Percentiles rank a stretch among this genome's conserved stretches.
Conservation (phyloP, 1,140 invertebrate genomes). For the Drosophila azteca region DNA sequence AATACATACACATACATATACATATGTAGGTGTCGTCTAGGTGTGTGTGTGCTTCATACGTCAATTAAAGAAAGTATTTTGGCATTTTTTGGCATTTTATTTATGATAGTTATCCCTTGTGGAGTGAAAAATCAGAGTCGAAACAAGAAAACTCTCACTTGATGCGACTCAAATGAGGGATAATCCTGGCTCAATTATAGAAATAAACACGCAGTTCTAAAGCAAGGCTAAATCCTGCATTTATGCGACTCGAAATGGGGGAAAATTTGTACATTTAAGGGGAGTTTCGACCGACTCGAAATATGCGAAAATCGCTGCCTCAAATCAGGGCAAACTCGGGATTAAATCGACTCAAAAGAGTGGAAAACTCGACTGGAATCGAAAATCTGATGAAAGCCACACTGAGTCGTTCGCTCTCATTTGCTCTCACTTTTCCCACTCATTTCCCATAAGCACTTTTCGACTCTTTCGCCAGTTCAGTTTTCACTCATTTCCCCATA, state of each 20-base stretch:
- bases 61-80: slow-evolving; percentile 59
- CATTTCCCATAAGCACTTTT: neutral
- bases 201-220: too few relatives aligned
- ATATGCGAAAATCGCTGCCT: too few relatives aligned
- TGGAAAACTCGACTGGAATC: too few relatives aligned
- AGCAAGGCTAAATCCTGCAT: neutral
- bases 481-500: slow-evolving; percentile 13
- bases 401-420: neutral
- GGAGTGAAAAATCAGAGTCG: neutral
- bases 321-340: too few relatives aligned
- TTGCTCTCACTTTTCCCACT: neutral
- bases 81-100: slow-evolving; percentile 37
- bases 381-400: too few relatives aligned
- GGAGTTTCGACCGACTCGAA: too few relatives aligned
- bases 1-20: slow-evolving; percentile 4
- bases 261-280: too few relatives aligned
- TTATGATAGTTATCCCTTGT: slow-evolving; percentile 49
- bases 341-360: neutral
- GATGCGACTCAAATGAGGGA: too few relatives aligned
- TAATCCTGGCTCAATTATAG: too few relatives aligned
- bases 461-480: neutral
- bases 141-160: too few relatives aligned
- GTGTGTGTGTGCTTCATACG: slow-evolving; percentile 52
- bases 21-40: too few relatives aligned
- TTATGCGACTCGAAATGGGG: slow-evolving; percentile 13